phyloP scores from a whole-genome alignment of 2,797 vertebrate genomes.

The Hoplostethus mediterraneus region DNA sequence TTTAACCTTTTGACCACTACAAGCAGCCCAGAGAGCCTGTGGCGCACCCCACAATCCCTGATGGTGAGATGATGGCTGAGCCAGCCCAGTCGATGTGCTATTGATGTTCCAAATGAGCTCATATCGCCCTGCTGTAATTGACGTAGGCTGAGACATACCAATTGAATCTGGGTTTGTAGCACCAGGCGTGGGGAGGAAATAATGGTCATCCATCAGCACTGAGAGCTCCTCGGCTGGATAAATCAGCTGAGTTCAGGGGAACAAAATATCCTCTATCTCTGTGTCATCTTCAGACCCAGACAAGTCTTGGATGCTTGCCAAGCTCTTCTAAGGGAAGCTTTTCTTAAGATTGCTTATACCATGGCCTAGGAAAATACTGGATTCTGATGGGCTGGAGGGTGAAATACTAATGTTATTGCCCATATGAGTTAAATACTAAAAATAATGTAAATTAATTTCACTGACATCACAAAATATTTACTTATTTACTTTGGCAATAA shows the following conservation, averaged over 20 bases:
- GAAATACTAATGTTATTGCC: no score
- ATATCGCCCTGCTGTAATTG: conserved; percentile 47
- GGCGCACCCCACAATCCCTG: not conserved
- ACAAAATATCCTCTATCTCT: conserved; percentile 29
- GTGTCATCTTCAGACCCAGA: conserved; percentile 21
- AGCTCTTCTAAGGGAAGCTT: conserved; percentile 3
- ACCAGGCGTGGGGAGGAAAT: conserved; percentile 55
- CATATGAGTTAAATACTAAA: not conserved
- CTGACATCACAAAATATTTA: not conserved
- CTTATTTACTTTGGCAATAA: no score
- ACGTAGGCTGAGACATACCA: conserved; percentile 37
- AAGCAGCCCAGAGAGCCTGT: not conserved
- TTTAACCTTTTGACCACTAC: not conserved
- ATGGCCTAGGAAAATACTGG: conserved; percentile 12
- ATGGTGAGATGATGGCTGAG: conserved; percentile 44
- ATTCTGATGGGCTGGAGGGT: not conserved
- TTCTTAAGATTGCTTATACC: conserved; percentile 4
- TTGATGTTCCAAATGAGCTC: conserved; percentile 62
- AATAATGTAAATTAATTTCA: not conserved
- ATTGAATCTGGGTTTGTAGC: conserved; percentile 37
- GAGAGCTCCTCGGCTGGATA: conserved; percentile 15
- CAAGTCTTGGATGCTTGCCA: conserved; percentile 35
- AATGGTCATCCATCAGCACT: conserved; percentile 70
- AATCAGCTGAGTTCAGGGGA: conserved; percentile 39
- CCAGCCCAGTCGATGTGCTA: conserved; percentile 40